phyloP scores from a whole-genome alignment of 2,888 invertebrate genomes.

The Amorpha juglandis region DNA sequence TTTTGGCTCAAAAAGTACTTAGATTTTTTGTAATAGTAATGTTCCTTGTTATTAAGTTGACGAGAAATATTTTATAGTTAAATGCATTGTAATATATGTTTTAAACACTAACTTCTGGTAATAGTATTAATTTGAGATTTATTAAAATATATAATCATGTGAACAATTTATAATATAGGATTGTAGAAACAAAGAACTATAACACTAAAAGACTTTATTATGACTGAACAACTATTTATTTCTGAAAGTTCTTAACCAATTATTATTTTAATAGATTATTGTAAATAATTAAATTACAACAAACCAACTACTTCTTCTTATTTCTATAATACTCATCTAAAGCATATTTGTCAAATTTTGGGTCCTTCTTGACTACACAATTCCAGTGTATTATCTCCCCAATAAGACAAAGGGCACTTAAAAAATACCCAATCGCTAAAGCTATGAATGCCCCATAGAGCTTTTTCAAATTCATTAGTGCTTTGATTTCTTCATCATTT shows the following conservation, averaged over 20 bases:
- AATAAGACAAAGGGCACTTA: constrained; percentile 83
- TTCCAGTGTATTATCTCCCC: constrained; percentile 88
- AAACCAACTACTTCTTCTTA: constrained; percentile 55
- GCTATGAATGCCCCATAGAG: constrained; percentile 91
- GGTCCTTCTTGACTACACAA: constrained; percentile 86
- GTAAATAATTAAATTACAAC: constrained; percentile 30
- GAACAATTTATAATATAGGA: not conserved
- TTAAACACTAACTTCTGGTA: not conserved
- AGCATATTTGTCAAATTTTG: constrained; percentile 88
- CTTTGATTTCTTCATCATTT: constrained; percentile 87
- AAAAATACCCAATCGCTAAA: constrained; percentile 87
- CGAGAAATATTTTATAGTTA: no score
- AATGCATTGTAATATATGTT: not conserved
- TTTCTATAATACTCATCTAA: constrained; percentile 81
- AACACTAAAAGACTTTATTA: constrained; percentile 10
- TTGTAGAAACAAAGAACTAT: constrained; percentile 15
- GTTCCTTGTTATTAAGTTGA: not conserved
- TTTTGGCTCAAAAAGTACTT: constrained; percentile 21
- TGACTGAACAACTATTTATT: constrained; percentile 57
- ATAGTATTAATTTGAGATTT: not conserved
- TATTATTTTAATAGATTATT: constrained; percentile 37
- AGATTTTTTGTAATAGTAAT: not conserved
- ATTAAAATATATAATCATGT: constrained; percentile 9
- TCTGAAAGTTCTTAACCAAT: constrained; percentile 45
- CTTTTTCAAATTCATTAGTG: constrained; percentile 90